Evolutionary conservation across 2,797 vertebrate genomes (phyloP), one percentile per base, ranked within the genome.

Genomic region (Helicolenus hilgendorfi): DNA sequence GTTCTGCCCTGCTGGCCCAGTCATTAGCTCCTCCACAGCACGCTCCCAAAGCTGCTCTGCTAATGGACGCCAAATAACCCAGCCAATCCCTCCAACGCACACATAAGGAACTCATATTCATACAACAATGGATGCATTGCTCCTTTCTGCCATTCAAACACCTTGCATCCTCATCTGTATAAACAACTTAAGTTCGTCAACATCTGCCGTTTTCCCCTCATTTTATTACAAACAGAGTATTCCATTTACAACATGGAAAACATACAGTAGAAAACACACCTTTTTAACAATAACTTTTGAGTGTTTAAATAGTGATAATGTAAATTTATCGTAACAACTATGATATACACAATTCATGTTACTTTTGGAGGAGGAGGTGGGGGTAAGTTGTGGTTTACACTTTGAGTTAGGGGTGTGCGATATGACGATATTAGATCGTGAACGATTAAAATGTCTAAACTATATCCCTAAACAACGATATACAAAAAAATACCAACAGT

Each of bases 181-280:
- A 83, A 78, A 83, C 79, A 69, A 67, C n/a, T 64, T 20, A 2
- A 2, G 9, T 59, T 65, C 1, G 9, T 83, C 73, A 75, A 82
- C 83, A 67, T 86, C 13, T 41, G 70, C 74, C 2, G 2, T 84
- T 83, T 83, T 27, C n/a, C 59, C 24, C 56, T 10, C 15, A 60
- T 91, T 95, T 96, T 96, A 95, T 95, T 96, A 94, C 20, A 94
- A 94, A 95, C 72, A 88, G 71, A 87, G 64, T 71, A 73, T 67
- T 83, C 60, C 56, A 81, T 88, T 89, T 85, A 41, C 84, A 91
- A 92, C 84, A 81, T 74, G 33, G 62, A 89, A 77, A 81, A 87
- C 76, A 82, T 68, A 87, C 80, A 86, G 90, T 91, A 94, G 69
- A 93, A 94, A 94, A 92, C 65, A 88, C 69, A 72, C 62, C n/a